Conservation (phyloP, 2,888 invertebrate species). For the Yponomeuta evonymella region DNA sequence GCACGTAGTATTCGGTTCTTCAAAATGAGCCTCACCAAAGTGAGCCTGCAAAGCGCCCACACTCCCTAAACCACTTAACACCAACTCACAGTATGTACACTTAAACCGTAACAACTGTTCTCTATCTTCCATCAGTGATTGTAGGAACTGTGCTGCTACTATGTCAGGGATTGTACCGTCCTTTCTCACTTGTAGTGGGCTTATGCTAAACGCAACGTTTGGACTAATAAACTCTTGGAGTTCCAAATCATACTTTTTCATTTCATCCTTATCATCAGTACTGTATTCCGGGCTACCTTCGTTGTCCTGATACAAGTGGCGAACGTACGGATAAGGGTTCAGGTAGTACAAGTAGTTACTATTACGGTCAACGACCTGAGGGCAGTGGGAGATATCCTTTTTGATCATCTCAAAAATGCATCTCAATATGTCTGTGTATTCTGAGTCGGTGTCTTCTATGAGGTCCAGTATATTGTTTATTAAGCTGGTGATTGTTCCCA, state of each 20-base stretch:
- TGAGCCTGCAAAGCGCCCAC: background rate
- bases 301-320: slow-evolving; percentile 1
- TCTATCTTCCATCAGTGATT: background rate
- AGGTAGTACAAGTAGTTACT: slow-evolving; percentile 11
- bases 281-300: too few relatives aligned
- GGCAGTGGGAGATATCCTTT: background rate
- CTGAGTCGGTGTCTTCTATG: background rate
- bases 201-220: background rate
- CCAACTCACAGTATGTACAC: background rate
- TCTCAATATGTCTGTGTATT: background rate
- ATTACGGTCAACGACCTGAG: background rate
- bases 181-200: background rate
- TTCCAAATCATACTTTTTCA: background rate
- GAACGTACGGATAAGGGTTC: slow-evolving; percentile 7
- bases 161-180: background rate
- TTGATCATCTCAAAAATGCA: background rate
- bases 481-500: background rate
- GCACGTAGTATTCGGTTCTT: slow-evolving; percentile 1
- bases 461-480: background rate
- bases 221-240: slow-evolving; percentile 9
- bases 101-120: background rate
- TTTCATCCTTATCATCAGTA: background rate
- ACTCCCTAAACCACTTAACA: background rate
- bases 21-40: background rate
- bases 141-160: background rate